Base-by-base conservation (phyloP, 1,140 invertebrate genomes). In the Caerostris darwini region DNA sequence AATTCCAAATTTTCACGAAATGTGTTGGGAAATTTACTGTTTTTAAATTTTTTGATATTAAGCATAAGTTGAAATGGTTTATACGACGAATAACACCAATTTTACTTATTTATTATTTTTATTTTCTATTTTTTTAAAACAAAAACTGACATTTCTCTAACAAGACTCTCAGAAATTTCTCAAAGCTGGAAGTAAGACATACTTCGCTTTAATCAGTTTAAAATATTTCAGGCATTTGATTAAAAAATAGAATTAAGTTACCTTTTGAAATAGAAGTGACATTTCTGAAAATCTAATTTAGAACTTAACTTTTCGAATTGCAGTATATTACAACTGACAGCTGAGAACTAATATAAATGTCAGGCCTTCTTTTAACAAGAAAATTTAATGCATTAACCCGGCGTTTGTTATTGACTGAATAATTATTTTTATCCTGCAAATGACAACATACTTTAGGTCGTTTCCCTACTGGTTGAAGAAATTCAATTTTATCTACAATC, bases 401-500 rank as follows among this genome's bases (percentile, higher is more conserved):
- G 71, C 5, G 5, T 77, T 77, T 53, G 10, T 77, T 77, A 77
- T 53, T 77, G 53, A 77, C 10, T 34, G 34, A 77, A 50, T 12
- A 77, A 12, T 34, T 50, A 34, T 3, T 12, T 77, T 53, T 19
- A 34, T 50, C 53, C 34, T 50, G 10, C 14, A 8, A 5, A 77
- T 14, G 50, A 19, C 34, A 77, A 3, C 3, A 50, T 53, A 12
- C n/a, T 77, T 69, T 14, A 77, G 71, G 50, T 4, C 34, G 34
- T 34, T 77, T 12, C 10, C 12, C 19, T 34, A 34, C 34, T 77
- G 3, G 3, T 10, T 53, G 5, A 12, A 8, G 34, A 77, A 77
- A 50, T 77, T 77, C 50, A 77, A 77, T 77, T 77, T 77, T 50
- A 53, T 77, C 12, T 77, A 50, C 71, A 77, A 53, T 77, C 12